Conservation (phyloP, 2,888 invertebrate species). For the Lampropteryx suffumata region DNA sequence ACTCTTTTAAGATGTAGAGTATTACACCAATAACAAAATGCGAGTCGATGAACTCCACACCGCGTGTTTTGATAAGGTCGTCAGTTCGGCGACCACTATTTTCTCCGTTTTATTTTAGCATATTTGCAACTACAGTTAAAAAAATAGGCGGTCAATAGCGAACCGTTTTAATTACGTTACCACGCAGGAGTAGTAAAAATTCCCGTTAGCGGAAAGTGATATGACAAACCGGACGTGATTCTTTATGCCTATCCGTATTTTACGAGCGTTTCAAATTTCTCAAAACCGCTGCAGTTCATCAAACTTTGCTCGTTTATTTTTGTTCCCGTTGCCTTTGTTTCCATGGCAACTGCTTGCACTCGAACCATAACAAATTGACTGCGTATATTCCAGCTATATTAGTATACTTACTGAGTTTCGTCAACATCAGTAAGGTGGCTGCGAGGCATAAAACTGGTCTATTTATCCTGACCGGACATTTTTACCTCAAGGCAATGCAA, state of each 20-base stretch:
- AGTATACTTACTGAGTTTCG: not conserved
- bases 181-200: slow-evolving; percentile 67
- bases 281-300: slow-evolving; percentile 39
- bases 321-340: slow-evolving; percentile 27
- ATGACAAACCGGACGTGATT: slow-evolving; percentile 54
- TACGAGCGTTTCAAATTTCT: slow-evolving; percentile 28
- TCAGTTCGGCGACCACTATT: slow-evolving; percentile 64
- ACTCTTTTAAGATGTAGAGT: too few species aligned
- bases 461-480: not conserved
- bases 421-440: not conserved
- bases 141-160: slow-evolving; percentile 57
- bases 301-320: slow-evolving; percentile 32
- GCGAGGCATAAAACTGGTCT: not conserved
- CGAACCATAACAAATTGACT: slow-evolving; percentile 26
- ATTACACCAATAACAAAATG: slow-evolving; percentile 38
- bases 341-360: slow-evolving; percentile 20
- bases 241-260: slow-evolving; percentile 40
- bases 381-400: not conserved
- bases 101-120: slow-evolving; percentile 40
- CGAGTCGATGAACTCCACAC: slow-evolving; percentile 55
- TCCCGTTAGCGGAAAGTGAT: slow-evolving; percentile 78
- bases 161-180: slow-evolving; percentile 80
- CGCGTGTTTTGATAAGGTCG: slow-evolving; percentile 72
- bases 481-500: too few species aligned
- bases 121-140: slow-evolving; percentile 67